Evolutionary conservation across 2,888 invertebrate species (phyloP).

Genomic region (Alloscopus bannaensis): DNA sequence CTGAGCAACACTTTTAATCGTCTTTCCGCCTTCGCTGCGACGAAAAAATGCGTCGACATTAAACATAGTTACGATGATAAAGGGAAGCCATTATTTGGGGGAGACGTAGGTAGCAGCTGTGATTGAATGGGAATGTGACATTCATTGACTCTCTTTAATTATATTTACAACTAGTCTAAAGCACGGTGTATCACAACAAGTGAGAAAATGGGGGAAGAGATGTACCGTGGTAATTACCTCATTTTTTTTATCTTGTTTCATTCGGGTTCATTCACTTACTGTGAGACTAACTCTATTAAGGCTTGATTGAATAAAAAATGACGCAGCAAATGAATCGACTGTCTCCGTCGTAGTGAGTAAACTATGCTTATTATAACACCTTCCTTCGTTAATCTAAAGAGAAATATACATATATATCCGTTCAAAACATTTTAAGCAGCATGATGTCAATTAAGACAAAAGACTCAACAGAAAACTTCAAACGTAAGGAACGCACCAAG

Average conservation of each 20-base stretch:
- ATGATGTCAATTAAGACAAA: too few species aligned
- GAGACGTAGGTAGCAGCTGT: slow-evolving; percentile 29
- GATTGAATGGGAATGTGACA: slow-evolving; percentile 32
- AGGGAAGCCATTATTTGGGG: slow-evolving; percentile 40
- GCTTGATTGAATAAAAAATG: not conserved
- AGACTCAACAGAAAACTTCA: too few species aligned
- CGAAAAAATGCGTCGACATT: not conserved
- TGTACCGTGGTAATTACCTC: slow-evolving; percentile 6
- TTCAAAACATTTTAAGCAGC: too few species aligned
- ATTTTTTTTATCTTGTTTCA: slow-evolving; percentile 9
- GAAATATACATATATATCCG: too few species aligned
- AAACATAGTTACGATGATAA: slow-evolving; percentile 23
- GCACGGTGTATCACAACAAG: too few species aligned
- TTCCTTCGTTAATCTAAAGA: too few species aligned
- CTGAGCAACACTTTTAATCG: not conserved
- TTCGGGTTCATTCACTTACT: not conserved
- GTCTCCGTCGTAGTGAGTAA: too few species aligned
- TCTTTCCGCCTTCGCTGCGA: not conserved
- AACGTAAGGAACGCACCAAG: too few species aligned
- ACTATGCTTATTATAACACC: too few species aligned
- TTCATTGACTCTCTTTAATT: slow-evolving; percentile 40
- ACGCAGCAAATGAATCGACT: too few species aligned
- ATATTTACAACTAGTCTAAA: too few species aligned
- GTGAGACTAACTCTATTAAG: not conserved
- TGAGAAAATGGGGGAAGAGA: not conserved